Percentiles rank a stretch among this genome's conserved stretches.
Conservation (phyloP, 2,888 invertebrate species). For the Polymixis lichenea region DNA sequence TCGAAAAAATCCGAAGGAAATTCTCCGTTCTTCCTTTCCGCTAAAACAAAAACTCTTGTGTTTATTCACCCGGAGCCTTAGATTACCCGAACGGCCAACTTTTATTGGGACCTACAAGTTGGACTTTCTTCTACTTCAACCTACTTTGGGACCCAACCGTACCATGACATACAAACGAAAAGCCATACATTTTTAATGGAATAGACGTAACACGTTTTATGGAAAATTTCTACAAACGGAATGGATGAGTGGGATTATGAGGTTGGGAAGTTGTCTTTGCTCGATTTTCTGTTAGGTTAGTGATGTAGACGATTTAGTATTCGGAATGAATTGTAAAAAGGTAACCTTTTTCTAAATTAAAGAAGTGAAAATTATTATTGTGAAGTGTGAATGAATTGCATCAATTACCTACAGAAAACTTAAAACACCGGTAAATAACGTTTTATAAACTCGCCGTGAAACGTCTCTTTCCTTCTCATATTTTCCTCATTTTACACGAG, state of each 20-base stretch:
- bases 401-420: no score
- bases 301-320: background rate
- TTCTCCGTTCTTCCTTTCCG: slow-evolving; percentile 2
- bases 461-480: background rate
- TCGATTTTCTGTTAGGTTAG: background rate
- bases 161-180: slow-evolving; percentile 69
- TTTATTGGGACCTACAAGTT: slow-evolving; percentile 63
- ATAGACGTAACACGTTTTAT: slow-evolving; percentile 60
- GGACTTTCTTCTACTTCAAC: slow-evolving; percentile 49
- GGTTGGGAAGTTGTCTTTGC: background rate
- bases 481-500: no score
- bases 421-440: background rate
- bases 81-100: slow-evolving; percentile 59
- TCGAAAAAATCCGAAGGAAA: slow-evolving; percentile 14
- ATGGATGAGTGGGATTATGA: slow-evolving; percentile 32
- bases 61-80: slow-evolving; percentile 54
- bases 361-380: background rate
- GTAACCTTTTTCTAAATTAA: background rate
- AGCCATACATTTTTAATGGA: slow-evolving; percentile 75
- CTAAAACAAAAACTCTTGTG: slow-evolving; percentile 44
- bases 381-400: background rate
- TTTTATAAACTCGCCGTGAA: background rate
- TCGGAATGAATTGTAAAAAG: background rate
- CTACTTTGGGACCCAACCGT: slow-evolving; percentile 56
- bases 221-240: slow-evolving; percentile 51